Evolutionary conservation across 2,888 invertebrate species (phyloP).

Genomic region (Rhamphomyia laevipes): DNA sequence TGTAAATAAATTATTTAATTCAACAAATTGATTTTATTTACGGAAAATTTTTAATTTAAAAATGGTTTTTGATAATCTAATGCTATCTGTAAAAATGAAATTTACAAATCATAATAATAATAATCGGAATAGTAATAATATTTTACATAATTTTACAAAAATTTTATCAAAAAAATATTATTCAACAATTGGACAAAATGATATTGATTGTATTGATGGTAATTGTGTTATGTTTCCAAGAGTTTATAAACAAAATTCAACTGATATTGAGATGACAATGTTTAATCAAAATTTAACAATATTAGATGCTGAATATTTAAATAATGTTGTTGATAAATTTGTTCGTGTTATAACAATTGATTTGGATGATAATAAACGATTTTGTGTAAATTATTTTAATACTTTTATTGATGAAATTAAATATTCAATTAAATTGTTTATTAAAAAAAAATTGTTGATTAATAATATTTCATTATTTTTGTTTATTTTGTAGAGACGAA

Average conservation of each 20-base stretch:
- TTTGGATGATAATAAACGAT: constrained; percentile 32
- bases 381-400: constrained; percentile 17
- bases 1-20: too few relatives aligned
- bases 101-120: neutral
- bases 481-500: constrained; percentile 52
- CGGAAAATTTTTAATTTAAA: neutral
- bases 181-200: constrained; percentile 5
- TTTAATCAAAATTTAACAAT: constrained; percentile 16
- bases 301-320: constrained; percentile 38
- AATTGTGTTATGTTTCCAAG: constrained; percentile 21
- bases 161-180: neutral
- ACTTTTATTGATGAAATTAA: neutral
- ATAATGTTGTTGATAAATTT: constrained; percentile 46
- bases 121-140: neutral
- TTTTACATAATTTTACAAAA: neutral
- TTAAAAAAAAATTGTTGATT: constrained; percentile 7
- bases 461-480: constrained; percentile 5
- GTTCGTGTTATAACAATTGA: constrained; percentile 42
- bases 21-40: too few relatives aligned
- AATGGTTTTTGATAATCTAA: constrained; percentile 1
- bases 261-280: constrained; percentile 19
- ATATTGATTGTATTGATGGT: constrained; percentile 20
- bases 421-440: neutral
- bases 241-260: constrained; percentile 19
- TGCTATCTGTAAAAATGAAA: neutral